Evolutionary conservation across 2,888 invertebrate genomes (phyloP).

Genomic region (Thymelicus acteon): DNA sequence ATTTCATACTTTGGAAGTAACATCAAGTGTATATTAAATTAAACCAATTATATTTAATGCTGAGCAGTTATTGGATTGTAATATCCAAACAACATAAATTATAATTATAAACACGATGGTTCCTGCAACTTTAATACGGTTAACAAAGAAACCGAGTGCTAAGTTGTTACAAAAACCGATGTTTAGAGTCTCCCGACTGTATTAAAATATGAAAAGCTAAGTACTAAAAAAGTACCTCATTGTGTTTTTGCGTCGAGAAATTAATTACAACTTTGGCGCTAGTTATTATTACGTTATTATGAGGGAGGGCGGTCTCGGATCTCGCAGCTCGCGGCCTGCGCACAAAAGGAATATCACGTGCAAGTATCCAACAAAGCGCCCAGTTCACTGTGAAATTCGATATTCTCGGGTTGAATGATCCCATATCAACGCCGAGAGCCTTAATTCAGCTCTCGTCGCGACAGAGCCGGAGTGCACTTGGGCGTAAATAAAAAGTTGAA

Average conservation of each 20-base stretch:
- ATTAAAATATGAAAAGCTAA: constrained; percentile 22
- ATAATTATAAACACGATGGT: background rate
- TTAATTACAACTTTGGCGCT: constrained; percentile 39
- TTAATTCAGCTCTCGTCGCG: constrained; percentile 80
- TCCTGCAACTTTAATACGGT: background rate
- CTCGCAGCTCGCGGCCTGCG: constrained; percentile 38
- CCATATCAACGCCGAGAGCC: constrained; percentile 81
- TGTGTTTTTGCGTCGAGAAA: constrained; percentile 36
- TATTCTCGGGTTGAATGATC: constrained; percentile 83
- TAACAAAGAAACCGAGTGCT: constrained; percentile 4
- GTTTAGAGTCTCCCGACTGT: constrained; percentile 15
- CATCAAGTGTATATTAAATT: too few relatives aligned
- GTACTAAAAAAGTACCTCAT: constrained; percentile 32
- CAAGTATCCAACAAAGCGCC: constrained; percentile 79
- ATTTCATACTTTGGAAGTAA: too few relatives aligned
- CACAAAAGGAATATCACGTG: constrained; percentile 79
- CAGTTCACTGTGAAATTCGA: constrained; percentile 80
- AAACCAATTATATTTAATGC: too few relatives aligned
- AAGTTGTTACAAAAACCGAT: constrained; percentile 8
- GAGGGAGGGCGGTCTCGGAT: constrained; percentile 36
- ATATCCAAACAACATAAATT: background rate
- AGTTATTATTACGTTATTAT: constrained; percentile 39
- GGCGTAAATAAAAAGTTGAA: constrained; percentile 84
- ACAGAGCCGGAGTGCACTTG: constrained; percentile 81
- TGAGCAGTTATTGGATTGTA: background rate